Conservation (phyloP, 2,797 vertebrate genomes). For the Hemitrygon akajei region DNA sequence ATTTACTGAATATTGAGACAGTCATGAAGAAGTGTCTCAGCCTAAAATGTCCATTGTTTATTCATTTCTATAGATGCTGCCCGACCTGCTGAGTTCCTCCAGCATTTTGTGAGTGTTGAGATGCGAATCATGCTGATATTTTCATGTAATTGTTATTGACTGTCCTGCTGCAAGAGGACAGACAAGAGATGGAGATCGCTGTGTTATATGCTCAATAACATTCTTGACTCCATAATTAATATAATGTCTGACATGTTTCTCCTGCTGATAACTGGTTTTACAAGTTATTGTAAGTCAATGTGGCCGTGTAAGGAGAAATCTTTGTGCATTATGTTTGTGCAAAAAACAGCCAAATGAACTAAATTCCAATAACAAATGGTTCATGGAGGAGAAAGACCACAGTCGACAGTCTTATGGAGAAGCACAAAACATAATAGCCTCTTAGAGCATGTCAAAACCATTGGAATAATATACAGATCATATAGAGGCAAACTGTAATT, state of each 20-base stretch:
- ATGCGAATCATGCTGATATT: not conserved
- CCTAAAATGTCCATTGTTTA: no score
- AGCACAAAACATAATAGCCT: not conserved
- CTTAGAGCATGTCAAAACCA: not conserved
- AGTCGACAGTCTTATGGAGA: not conserved
- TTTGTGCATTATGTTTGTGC: not conserved
- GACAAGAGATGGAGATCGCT: not conserved
- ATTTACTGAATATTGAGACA: not conserved
- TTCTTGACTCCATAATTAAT: not conserved
- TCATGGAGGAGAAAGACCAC: not conserved
- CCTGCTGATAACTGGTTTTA: not conserved
- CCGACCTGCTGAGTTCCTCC: no score
- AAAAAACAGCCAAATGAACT: not conserved
- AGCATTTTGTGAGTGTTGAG: not conserved
- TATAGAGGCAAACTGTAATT: not conserved
- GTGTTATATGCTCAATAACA: not conserved
- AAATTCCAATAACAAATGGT: not conserved
- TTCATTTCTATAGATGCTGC: no score
- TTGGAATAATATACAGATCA: not conserved
- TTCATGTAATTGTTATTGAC: not conserved
- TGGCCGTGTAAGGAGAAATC: not conserved
- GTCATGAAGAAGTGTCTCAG: no score
- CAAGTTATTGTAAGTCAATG: not conserved
- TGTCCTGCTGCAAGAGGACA: not conserved
- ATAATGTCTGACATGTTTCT: not conserved